A percentile compares a stretch with the other conserved stretches of the same genome.
Conservation (phyloP, 2,113 vertebrate species). For the Platichthys flesus region DNA sequence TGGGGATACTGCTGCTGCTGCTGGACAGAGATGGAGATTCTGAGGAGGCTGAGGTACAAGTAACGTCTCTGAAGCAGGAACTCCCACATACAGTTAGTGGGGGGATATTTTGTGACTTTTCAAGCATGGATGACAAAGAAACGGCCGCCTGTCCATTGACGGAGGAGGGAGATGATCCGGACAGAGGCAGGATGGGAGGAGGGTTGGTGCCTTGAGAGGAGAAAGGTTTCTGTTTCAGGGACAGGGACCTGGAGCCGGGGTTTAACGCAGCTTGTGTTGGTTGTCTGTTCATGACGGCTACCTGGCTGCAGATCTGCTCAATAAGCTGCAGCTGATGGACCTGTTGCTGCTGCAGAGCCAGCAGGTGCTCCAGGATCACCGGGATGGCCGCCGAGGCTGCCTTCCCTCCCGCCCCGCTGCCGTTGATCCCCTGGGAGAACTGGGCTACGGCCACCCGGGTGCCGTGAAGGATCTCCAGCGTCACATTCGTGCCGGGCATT, state of each 20-base stretch:
- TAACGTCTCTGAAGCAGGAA: constrained; percentile 75
- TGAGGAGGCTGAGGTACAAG: constrained; percentile 76
- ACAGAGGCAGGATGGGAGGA: constrained; percentile 84
- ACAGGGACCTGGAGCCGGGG: constrained; percentile 76
- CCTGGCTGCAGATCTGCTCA: constrained; percentile 97
- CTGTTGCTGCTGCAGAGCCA: constrained; percentile 96
- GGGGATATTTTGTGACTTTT: constrained; percentile 80
- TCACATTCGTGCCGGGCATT: constrained; percentile 96
- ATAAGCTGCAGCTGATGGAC: constrained; percentile 97
- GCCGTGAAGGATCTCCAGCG: constrained; percentile 94
- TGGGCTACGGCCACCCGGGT: constrained; percentile 97
- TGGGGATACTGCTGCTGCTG: constrained; percentile 65
- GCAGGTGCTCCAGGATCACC: constrained; percentile 93
- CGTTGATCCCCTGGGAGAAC: constrained; percentile 89
- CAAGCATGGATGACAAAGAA: constrained; percentile 76
- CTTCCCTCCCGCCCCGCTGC: constrained; percentile 74
- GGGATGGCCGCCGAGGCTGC: constrained; percentile 87
- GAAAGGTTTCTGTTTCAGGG: constrained; percentile 77
- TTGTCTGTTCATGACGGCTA: constrained; percentile 92
- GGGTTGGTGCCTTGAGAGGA: constrained; percentile 84
- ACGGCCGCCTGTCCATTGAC: constrained; percentile 79
- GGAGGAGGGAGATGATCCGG: constrained; percentile 80
- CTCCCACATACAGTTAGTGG: constrained; percentile 81
- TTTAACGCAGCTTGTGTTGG: constrained; percentile 83
- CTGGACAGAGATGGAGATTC: constrained; percentile 76